phyloP scores from a whole-genome alignment of 1,140 invertebrate genomes.

The Zelostemma sp. region DNA sequence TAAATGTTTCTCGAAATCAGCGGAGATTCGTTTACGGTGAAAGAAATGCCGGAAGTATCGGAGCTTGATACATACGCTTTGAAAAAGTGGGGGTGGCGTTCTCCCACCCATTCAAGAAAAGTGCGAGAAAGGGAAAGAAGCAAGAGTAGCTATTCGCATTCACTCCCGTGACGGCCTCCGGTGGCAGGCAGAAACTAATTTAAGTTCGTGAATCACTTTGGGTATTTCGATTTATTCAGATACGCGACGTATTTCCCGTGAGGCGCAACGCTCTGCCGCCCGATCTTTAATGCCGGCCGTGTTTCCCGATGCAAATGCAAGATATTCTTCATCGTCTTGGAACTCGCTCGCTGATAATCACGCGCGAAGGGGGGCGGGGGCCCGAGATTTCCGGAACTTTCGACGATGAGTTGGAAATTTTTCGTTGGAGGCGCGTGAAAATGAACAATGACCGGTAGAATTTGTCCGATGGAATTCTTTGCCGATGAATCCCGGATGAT shows the following conservation, averaged over 20 bases:
- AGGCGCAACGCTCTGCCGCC: conserved; percentile 17
- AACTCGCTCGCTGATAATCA: neutral
- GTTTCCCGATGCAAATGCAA: neutral
- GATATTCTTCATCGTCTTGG: neutral
- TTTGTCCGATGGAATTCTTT: no score
- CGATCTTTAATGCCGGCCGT: conserved; percentile 1
- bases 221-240: conserved; percentile 69
- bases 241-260: conserved; percentile 65
- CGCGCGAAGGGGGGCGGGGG: neutral
- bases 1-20: conserved; percentile 40
- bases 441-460: no score
- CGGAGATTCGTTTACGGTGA: conserved; percentile 31
- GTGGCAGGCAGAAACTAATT: conserved; percentile 64
- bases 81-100: neutral
- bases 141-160: conserved; percentile 39
- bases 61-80: conserved; percentile 18
- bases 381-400: neutral
- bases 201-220: conserved; percentile 68
- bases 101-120: neutral
- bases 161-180: conserved; percentile 21
- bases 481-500: no score
- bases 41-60: conserved; percentile 31
- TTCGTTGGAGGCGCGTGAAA: no score
- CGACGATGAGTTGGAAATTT: no score
- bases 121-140: conserved; percentile 10